Evolutionary conservation across 2,113 vertebrate genomes (phyloP), one percentile per base, ranked within the genome.

Genomic region (Phaethornis superciliosus): DNA sequence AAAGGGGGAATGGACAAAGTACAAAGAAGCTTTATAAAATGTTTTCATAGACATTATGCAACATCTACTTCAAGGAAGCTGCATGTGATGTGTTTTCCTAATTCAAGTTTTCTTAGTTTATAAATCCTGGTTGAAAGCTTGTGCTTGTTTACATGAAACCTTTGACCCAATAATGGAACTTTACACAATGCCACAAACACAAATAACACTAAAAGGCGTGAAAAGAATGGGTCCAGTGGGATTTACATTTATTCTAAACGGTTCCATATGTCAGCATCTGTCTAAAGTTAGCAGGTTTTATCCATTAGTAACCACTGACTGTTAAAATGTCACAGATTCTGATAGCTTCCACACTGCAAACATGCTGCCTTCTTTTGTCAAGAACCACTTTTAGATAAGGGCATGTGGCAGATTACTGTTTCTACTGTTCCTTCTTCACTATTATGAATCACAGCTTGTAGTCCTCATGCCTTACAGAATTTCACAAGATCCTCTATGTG

Each of bases 361-460:
- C 90, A 91, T 0, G 4, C 82, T 75, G 88, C 88, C 88, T 90
- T 70, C 93, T 95, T 91, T 93, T 94, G 80, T 90, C 76, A 90
- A 93, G 94, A 86, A 65, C 52, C 90, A 90, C 90, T 94, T 94
- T 94, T 40, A 97, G 91, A 91, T 95, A 96, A 94, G 74, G 94
- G 84, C 79, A 85, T 63, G 74, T 87, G 74, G 82, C 93, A 95
- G 91, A 96, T 95, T 90, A 91, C 94, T 95, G 80, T 94, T 96
- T 91, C 95, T 88, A 17, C 90, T 93, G 91, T 94, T 96, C 89
- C 89, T 95, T 94, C 94, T 86, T 96, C 0, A 2, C 77, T 85
- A 95, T 95, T 96, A 96, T 83, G 70, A 91, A 92, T 94, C 94
- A 89, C 94, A 96, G 95, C 91, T 52, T 96, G 96, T 23, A 87